Evolutionary conservation across 2,888 invertebrate genomes (phyloP).

Genomic region (Drosophila atripex): DNA sequence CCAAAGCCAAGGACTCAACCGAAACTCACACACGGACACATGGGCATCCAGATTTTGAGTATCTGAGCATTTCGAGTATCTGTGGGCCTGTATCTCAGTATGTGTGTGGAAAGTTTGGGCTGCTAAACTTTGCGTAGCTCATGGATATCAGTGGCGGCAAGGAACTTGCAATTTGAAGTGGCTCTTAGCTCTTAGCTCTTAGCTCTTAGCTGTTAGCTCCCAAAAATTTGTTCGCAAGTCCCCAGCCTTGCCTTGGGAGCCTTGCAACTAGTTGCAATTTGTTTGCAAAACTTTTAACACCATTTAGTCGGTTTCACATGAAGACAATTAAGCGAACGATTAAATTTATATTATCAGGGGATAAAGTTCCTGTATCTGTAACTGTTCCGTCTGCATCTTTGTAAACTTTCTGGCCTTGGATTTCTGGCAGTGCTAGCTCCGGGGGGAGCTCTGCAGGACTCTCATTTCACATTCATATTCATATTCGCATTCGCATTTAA

Average conservation of each 20-base stretch:
- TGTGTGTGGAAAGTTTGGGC: slow-evolving; percentile 53
- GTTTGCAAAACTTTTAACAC: slow-evolving; percentile 77
- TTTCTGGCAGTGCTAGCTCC: too few species aligned
- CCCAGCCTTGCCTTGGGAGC: slow-evolving; percentile 41
- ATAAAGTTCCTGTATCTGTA: slow-evolving; percentile 51
- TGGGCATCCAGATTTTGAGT: slow-evolving; percentile 5
- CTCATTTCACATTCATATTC: slow-evolving; percentile 48
- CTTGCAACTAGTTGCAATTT: slow-evolving; percentile 76
- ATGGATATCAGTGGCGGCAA: slow-evolving; percentile 66
- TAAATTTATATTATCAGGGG: slow-evolving; percentile 78
- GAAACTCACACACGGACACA: slow-evolving; percentile 26
- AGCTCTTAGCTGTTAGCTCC: slow-evolving; percentile 54
- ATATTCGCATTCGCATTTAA: slow-evolving; percentile 45
- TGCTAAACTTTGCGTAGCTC: slow-evolving; percentile 47
- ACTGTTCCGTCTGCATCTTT: slow-evolving; percentile 13
- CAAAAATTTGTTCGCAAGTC: slow-evolving; percentile 71
- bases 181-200: slow-evolving; percentile 54
- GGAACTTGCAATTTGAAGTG: slow-evolving; percentile 66
- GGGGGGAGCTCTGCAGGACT: background rate
- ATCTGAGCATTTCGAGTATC: background rate
- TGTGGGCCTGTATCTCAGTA: too few species aligned
- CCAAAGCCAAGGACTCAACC: slow-evolving; percentile 37
- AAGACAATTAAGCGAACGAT: slow-evolving; percentile 77
- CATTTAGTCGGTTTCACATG: slow-evolving; percentile 77
- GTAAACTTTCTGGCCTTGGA: slow-evolving; percentile 57